Percentiles rank a stretch among this genome's conserved stretches.
These are phyloP conservation scores for Emys orbicularis DNA, from an alignment of 2,797 vertebrate species.

Conservation along the genomic window DNA sequence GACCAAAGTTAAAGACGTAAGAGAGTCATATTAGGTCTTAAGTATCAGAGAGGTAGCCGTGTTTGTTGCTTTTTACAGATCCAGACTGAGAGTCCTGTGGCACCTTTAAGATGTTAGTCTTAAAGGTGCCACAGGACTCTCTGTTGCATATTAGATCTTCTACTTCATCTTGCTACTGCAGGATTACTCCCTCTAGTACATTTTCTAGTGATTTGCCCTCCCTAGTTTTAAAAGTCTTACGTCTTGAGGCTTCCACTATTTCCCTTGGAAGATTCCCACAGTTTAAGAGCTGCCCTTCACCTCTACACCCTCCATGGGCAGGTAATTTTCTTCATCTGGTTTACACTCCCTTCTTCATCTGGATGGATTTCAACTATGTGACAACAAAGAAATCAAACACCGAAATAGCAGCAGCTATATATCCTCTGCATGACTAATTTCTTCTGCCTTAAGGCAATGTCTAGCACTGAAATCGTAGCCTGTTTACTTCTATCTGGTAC, in stretches of 20 bases:
- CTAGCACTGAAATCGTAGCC: slow-evolving; percentile 92
- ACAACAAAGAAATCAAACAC: slow-evolving; percentile 86
- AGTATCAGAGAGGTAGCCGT: no score
- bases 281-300: neutral
- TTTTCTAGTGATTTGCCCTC: neutral
- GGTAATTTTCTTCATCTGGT: slow-evolving; percentile 73
- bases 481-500: slow-evolving; percentile 94
- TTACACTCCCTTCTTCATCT: slow-evolving; percentile 84
- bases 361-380: slow-evolving; percentile 95
- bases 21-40: neutral
- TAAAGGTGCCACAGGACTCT: no score
- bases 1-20: neutral
- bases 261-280: neutral
- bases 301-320: neutral
- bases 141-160: neutral
- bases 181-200: neutral
- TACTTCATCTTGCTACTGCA: neutral
- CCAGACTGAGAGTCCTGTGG: no score
- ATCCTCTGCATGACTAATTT: slow-evolving; percentile 96
- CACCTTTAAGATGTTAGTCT: no score
- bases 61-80: no score
- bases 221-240: neutral
- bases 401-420: slow-evolving; percentile 92
- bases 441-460: slow-evolving; percentile 93
- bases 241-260: neutral